Percentiles rank a stretch among this genome's conserved stretches.
Evolutionary conservation across 2,888 invertebrate species (phyloP).

Genomic region (Myathropa florea): DNA sequence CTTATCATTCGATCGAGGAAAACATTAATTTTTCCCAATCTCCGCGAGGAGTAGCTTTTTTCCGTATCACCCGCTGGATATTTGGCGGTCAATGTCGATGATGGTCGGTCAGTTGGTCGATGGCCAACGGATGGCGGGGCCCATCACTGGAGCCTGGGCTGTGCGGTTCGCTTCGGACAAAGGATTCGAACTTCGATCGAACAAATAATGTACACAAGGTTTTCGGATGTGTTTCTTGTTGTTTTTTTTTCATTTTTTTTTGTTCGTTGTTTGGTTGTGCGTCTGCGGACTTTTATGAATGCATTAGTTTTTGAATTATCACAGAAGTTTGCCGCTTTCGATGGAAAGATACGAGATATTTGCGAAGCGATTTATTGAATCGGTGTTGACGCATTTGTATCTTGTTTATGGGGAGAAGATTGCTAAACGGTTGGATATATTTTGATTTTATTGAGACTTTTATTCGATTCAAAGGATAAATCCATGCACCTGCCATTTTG

Average conservation of each 20-base stretch:
- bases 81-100: conserved; percentile 60
- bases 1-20: conserved; percentile 67
- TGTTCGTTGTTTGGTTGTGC: not conserved
- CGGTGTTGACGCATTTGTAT: conserved; percentile 57
- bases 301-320: conserved; percentile 69
- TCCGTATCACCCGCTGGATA: conserved; percentile 36
- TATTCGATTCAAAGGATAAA: conserved; percentile 14
- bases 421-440: conserved; percentile 53
- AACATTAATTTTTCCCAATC: conserved; percentile 68
- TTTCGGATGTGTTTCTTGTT: conserved; percentile 24
- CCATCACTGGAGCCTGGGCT: not conserved
- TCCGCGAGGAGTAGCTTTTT: conserved; percentile 53
- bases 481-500: conserved; percentile 49
- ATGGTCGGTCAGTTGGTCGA: not conserved
- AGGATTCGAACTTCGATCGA: conserved; percentile 50
- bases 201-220: conserved; percentile 67
- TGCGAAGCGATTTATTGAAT: conserved; percentile 57
- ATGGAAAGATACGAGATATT: conserved; percentile 42
- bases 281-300: conserved; percentile 46
- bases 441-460: conserved; percentile 61
- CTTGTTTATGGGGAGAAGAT: conserved; percentile 63
- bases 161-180: conserved; percentile 30
- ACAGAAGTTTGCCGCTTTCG: conserved; percentile 63
- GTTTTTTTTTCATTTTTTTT: conserved; percentile 13
- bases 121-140: conserved; percentile 3